These are phyloP conservation scores for Orius laevigatus DNA, from an alignment of 1,140 invertebrate species.

Conservation along the genomic window DNA sequence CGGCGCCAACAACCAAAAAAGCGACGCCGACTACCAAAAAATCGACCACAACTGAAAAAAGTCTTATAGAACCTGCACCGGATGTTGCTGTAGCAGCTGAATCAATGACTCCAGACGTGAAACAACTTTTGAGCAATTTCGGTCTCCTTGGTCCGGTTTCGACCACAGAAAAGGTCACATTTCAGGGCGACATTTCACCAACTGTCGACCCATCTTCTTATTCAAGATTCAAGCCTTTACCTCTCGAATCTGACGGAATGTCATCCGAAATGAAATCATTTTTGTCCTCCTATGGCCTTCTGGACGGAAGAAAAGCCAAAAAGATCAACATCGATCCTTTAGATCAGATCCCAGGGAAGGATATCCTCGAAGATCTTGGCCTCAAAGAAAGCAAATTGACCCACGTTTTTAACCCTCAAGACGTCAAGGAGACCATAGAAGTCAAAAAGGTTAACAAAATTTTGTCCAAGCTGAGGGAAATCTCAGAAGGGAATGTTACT, in stretches of 20 bases:
- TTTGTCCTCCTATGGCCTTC: conserved; percentile 36
- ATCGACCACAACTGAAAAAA: not conserved
- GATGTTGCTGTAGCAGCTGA: conserved; percentile 1
- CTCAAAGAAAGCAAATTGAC: not conserved
- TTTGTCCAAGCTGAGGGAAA: conserved; percentile 29
- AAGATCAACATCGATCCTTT: no score
- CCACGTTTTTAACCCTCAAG: conserved; percentile 31
- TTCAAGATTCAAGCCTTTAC: conserved; percentile 38
- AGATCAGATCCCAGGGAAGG: not conserved
- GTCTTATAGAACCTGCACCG: not conserved
- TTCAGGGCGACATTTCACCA: conserved; percentile 17
- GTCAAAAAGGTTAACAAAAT: conserved; percentile 30
- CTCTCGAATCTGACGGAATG: conserved; percentile 24
- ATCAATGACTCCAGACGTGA: conserved; percentile 25
- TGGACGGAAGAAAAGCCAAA: conserved; percentile 18
- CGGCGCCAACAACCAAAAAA: not conserved
- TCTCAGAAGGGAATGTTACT: conserved; percentile 26
- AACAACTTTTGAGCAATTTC: conserved; percentile 28
- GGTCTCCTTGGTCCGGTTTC: conserved; percentile 23
- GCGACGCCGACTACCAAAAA: not conserved
- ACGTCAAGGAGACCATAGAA: conserved; percentile 23
- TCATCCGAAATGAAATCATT: conserved; percentile 38
- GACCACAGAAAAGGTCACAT: not conserved
- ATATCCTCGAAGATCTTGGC: conserved; percentile 3
- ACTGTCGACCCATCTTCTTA: conserved; percentile 30